Conservation (phyloP, 2,797 vertebrate species). For the Heterohyrax brucei region DNA sequence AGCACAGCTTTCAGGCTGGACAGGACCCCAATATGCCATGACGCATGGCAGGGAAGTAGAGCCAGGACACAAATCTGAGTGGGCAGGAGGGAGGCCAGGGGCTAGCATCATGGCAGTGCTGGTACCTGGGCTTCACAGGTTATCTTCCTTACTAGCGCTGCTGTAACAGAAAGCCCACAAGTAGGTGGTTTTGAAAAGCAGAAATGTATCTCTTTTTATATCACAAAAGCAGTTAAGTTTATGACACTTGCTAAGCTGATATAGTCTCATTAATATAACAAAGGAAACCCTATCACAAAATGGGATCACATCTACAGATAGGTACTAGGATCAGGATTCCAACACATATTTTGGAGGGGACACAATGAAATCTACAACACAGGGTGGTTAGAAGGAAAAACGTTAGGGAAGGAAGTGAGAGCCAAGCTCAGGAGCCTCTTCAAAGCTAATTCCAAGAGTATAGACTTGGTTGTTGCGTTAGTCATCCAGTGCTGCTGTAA, state of each 20-base stretch:
- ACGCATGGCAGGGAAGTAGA: too few species aligned
- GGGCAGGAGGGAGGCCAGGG: neutral
- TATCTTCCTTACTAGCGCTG: neutral
- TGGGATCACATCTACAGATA: neutral
- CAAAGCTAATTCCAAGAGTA: neutral
- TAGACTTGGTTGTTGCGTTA: too few species aligned
- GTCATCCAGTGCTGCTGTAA: too few species aligned
- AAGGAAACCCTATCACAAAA: neutral
- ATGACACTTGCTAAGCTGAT: neutral
- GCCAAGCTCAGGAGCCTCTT: neutral
- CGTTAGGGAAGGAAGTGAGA: neutral
- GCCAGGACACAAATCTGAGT: neutral
- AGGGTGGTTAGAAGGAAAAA: neutral
- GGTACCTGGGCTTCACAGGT: neutral
- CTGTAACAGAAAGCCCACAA: neutral
- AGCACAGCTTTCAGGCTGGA: neutral
- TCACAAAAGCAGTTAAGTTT: neutral
- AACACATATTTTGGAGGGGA: neutral
- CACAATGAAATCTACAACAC: neutral
- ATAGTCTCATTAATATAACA: neutral
- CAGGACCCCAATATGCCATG: neutral
- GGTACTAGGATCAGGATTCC: neutral
- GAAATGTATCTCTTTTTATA: neutral
- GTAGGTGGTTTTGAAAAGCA: neutral
- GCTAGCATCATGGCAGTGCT: neutral